Evolutionary conservation across 2,113 vertebrate genomes (phyloP).

Genomic region (Crotalus tigris): DNA sequence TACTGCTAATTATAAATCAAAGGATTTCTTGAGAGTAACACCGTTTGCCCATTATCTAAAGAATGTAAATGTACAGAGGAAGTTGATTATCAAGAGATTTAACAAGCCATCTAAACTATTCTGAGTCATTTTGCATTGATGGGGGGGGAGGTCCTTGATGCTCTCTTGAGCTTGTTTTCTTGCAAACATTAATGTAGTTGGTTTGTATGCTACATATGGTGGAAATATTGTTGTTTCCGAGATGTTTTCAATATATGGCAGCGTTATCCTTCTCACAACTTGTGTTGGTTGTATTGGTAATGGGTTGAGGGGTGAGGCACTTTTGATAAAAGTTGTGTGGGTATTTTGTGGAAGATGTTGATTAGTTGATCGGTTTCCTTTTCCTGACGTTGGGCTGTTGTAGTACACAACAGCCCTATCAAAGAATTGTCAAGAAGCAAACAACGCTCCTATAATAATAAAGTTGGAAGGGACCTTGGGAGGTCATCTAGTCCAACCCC

Average conservation of each 20-base stretch:
- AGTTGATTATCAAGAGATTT: neutral
- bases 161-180: neutral
- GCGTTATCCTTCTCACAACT: neutral
- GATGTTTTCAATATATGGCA: neutral
- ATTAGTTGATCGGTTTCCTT: no score
- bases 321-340: neutral
- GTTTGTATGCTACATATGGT: neutral
- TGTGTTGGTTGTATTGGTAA: neutral
- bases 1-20: neutral
- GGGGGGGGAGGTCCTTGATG: neutral
- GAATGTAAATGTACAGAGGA: neutral
- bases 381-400: neutral
- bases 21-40: neutral
- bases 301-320: neutral
- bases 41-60: neutral
- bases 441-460: no score
- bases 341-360: no score
- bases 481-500: no score
- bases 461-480: no score
- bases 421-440: neutral
- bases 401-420: neutral
- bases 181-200: neutral
- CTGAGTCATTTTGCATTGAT: neutral
- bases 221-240: no score
- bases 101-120: neutral